phyloP scores from a whole-genome alignment of 2,113 vertebrate genomes.

The Rhinolophus ferrumequinum region DNA sequence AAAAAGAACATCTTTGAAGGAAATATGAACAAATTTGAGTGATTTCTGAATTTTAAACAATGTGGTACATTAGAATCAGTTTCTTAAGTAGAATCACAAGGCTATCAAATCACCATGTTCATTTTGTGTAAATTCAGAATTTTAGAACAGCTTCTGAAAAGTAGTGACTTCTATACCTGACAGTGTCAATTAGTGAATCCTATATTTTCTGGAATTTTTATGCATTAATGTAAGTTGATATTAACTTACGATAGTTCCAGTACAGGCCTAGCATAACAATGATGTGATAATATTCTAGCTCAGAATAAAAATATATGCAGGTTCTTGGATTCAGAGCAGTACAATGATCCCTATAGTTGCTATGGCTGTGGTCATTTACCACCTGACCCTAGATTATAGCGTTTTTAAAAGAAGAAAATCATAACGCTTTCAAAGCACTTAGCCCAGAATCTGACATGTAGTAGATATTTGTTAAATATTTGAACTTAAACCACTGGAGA shows the following conservation, averaged over 20 bases:
- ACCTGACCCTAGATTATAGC: background rate
- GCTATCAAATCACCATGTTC: background rate
- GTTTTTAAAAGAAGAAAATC: constrained; percentile 10
- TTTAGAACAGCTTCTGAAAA: background rate
- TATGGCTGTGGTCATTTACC: background rate
- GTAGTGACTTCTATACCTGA: background rate
- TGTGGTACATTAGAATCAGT: background rate
- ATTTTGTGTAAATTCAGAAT: constrained; percentile 25
- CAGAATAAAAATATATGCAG: background rate
- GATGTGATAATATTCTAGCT: background rate
- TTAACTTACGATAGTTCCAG: background rate
- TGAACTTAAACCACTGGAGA: background rate
- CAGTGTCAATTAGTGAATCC: background rate
- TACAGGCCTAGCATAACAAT: background rate
- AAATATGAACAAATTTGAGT: background rate
- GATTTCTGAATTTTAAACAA: constrained; percentile 9
- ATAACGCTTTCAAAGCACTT: background rate
- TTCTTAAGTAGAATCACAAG: background rate
- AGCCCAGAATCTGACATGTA: background rate
- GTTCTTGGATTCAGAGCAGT: background rate
- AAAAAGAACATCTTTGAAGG: background rate
- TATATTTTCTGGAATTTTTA: constrained; percentile 17
- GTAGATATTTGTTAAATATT: background rate
- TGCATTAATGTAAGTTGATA: background rate
- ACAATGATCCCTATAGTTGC: background rate